phyloP scores from a whole-genome alignment of 1,140 invertebrate species.

The Tetraneura akinire region DNA sequence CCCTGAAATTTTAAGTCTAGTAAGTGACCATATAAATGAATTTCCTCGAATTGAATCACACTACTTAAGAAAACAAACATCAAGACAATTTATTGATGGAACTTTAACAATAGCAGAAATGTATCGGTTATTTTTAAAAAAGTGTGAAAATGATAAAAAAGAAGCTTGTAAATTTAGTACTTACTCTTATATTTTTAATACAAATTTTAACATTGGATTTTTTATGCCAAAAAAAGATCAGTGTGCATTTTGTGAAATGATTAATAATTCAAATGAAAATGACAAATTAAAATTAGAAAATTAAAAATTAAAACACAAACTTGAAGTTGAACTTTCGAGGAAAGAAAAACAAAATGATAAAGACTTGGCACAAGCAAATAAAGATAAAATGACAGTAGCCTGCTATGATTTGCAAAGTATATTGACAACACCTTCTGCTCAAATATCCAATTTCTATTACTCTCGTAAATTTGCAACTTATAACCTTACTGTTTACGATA shows the following conservation, averaged over 20 bases:
- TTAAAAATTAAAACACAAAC: neutral
- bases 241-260: neutral
- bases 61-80: neutral
- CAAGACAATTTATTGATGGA: conserved; percentile 10
- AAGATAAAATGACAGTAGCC: neutral
- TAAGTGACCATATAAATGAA: neutral
- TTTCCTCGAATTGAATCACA: neutral
- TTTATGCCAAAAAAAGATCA: conserved; percentile 17
- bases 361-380: neutral
- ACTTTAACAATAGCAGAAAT: neutral
- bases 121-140: neutral
- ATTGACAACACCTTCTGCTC: conserved; percentile 7
- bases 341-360: conserved; percentile 11
- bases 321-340: neutral
- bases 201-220: conserved; percentile 3
- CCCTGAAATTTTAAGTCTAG: neutral
- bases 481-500: neutral
- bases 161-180: neutral
- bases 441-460: conserved; percentile 1
- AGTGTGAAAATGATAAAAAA: neutral
- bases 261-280: conserved; percentile 9
- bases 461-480: neutral
- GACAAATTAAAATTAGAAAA: neutral
- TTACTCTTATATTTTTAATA: neutral
- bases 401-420: conserved; percentile 11